Conservation (phyloP, 2,113 vertebrate species). For the Montifringilla adamsi region DNA sequence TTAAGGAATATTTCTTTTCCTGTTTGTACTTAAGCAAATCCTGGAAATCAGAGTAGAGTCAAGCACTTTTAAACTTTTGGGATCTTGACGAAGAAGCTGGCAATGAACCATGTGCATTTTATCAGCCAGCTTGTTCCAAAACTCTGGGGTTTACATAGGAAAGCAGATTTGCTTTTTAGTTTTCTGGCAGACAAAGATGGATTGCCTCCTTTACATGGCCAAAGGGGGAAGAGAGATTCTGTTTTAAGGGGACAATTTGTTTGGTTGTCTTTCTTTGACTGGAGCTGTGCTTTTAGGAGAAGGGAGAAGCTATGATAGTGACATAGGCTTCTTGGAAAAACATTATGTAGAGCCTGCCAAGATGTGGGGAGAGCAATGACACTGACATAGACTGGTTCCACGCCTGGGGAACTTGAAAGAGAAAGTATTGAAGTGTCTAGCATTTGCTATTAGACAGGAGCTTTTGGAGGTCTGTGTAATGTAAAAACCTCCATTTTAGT, state of each 20-base stretch:
- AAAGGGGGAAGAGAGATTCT: background rate
- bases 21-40: background rate
- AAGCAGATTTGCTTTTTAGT: slow-evolving; percentile 26
- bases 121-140: background rate
- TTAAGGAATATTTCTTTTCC: background rate
- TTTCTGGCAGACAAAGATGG: background rate
- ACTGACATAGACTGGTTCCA: background rate
- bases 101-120: background rate
- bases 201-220: background rate
- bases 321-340: background rate
- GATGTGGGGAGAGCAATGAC: background rate
- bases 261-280: background rate
- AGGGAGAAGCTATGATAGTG: background rate
- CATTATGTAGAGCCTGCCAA: background rate
- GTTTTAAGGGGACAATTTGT: background rate
- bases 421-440: background rate
- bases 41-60: background rate
- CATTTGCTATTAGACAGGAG: background rate
- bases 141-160: background rate
- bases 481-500: background rate
- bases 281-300: background rate
- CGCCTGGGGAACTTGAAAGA: background rate
- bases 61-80: background rate
- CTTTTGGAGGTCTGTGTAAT: background rate
- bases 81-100: background rate